Base-by-base conservation (phyloP, 2,797 vertebrate species). In the Ptychobarbus kaznakovi region DNA sequence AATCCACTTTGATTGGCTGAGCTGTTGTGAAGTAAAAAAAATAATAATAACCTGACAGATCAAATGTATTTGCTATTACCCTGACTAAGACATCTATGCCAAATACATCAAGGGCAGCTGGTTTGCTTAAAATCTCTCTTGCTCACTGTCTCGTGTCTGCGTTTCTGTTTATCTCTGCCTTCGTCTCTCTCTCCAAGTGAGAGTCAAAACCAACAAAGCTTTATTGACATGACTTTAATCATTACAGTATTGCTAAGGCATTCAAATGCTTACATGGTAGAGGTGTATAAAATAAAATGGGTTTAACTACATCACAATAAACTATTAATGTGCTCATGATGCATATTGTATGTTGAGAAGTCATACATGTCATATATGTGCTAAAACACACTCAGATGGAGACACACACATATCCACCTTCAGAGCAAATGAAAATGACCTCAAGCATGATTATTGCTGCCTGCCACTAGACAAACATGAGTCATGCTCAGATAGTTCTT, bases 401-500 rank as follows among this genome's bases (percentile, higher is more conserved):
- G 9, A 83, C 44, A 74, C 8, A 46, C 3, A 32, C 28, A 83
- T 25, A 51, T 28, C 42, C 46, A 49, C 18, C 81, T 80, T 46
- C 6, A 80, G 38, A 83, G 72, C 9, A 58, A 58, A 49, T 74
- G 2, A 83, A 86, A 58, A 87, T 76, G 9, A 68, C 77, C 49
- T 75, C 49, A 68, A 44, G 56, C 18, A n/a, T 35, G 56, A 74
- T n/a, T 65, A 22, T 83, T 83, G 61, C 18, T 56, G 68, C 69
- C 56, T 66, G 58, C 58, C 35, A 74, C 32, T 15, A 73, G 44
- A 42, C 79, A 73, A 49, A 69, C 42, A 73, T 86, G 53, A 81
- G 63, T 87, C 77, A 87, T 61, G 15, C 28, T 66, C 42, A 51
- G 66, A 79, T 25, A 73, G 22, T 51, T 84, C 70, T 84, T 76